Base-by-base conservation (phyloP, 2,113 vertebrate genomes). In the Neotragus pygmaeus region DNA sequence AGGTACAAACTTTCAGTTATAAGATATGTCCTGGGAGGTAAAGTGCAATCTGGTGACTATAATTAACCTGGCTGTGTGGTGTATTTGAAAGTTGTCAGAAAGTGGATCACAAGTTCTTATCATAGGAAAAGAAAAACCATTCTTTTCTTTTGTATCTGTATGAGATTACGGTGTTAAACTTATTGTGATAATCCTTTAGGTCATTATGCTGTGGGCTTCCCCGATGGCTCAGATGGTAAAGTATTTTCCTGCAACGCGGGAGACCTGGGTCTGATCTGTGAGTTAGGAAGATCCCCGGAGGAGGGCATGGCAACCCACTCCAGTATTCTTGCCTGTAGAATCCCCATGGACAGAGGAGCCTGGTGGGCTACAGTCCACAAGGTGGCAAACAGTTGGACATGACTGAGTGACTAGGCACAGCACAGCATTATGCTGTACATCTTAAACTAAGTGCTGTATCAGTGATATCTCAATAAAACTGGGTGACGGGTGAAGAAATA, bases 161-260 rank as follows among this genome's bases (percentile, higher is more conserved):
- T 53, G 80, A 55, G 51, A 82, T 36, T 53, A 55, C 36, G 19
- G 6, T 36, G 2, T 36, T 82, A 82, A 82, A 36, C 12, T 36
- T 36, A 8, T 8, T 27, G 49, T 1, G 21, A 51, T 53, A 36
- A 82, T 55, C 80, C 33, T 82, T 82, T 55, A 4, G 12, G 49
- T 36, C 49, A 27, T 82, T 82, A 82, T 55, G 51, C 80, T 82
- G 21, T 55, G n/a, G 19, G 19, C n/a, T 73, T 73, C n/a, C 66
- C n/a, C 23, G 19, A 10, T 39, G n/a, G 66, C n/a, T 73, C n/a
- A 73, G 19, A 39, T 23, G 66, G 66, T 23, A 39, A 39, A 73
- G 66, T 23, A 39, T 2, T 36, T 73, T 19, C n/a, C 66, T 23
- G 66, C n/a, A 13, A 6, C 39, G n/a, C 19, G 0, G 19, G 66